A percentile compares a stretch with the other conserved stretches of the same genome.
phyloP scores from a whole-genome alignment of 1,140 invertebrate genomes.

The Cydia amplana region DNA sequence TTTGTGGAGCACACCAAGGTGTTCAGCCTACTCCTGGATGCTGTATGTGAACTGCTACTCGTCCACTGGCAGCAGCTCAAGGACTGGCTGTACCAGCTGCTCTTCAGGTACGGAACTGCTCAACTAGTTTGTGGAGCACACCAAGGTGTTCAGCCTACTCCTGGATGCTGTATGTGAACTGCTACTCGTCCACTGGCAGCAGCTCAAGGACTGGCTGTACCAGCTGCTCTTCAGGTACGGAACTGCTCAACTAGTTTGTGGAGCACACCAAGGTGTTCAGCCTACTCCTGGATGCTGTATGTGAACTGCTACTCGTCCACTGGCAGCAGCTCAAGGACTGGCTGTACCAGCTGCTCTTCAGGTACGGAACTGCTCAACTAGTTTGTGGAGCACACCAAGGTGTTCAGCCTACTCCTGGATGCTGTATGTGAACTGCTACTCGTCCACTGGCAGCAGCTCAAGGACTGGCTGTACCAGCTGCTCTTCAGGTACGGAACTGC shows the following conservation, averaged over 20 bases:
- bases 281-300: conserved; percentile 94
- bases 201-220: conserved; percentile 90
- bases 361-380: conserved; percentile 41
- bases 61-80: conserved; percentile 92
- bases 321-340: conserved; percentile 92
- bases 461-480: conserved; percentile 93
- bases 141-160: conserved; percentile 93
- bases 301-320: conserved; percentile 92
- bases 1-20: conserved; percentile 98
- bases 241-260: conserved; percentile 97
- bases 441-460: too few relatives aligned
- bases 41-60: conserved; percentile 91
- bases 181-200: too few relatives aligned
- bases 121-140: too few relatives aligned
- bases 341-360: conserved; percentile 87
- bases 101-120: too few relatives aligned
- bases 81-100: conserved; percentile 92
- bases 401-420: conserved; percentile 94
- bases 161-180: conserved; percentile 86
- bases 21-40: conserved; percentile 95
- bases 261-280: conserved; percentile 98
- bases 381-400: conserved; percentile 72
- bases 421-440: conserved; percentile 80
- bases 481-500: conserved; percentile 85
- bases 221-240: conserved; percentile 81